A percentile compares a stretch with the other conserved stretches of the same genome.
Conservation (phyloP, 2,113 vertebrate species). For the human region GRCh38 chr5:169196001-169196500, state of each 20-base stretch:
- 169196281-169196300: rapidly evolving
- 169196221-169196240: not conserved
- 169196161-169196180: no score
- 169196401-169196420: not conserved
- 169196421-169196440: not conserved
- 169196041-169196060: rapidly evolving
- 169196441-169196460: not conserved
- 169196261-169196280: not conserved
- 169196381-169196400: not conserved
- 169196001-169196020: not conserved
- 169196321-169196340: not conserved
- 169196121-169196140: not conserved
- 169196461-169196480: rapidly evolving
- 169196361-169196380: not conserved
- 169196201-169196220: not conserved
- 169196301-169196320: not conserved
- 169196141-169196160: not conserved
- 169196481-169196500: no score
- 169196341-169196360: not conserved
- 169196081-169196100: not conserved
- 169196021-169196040: rapidly evolving
- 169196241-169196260: rapidly evolving
- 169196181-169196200: no score
- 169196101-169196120: not conserved
- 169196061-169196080: not conserved